Conservation (phyloP, 2,888 invertebrate genomes). For the Melieria crassipennis region DNA sequence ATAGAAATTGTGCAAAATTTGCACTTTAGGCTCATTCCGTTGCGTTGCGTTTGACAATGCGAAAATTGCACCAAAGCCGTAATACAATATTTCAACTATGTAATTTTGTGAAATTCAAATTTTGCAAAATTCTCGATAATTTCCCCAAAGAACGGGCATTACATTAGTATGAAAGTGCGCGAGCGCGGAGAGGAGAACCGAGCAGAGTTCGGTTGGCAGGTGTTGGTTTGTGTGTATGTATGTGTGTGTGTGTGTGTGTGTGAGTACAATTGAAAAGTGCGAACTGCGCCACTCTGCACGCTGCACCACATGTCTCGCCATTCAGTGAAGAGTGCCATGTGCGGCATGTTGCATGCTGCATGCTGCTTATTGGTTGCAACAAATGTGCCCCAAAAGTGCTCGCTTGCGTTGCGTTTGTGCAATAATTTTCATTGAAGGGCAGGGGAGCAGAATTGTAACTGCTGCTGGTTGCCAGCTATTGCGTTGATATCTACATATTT, state of each 20-base stretch:
- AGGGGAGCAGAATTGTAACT: conserved; percentile 32
- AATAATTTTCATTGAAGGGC: conserved; percentile 19
- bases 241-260: neutral
- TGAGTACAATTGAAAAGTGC: conserved; percentile 1
- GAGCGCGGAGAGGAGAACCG: conserved; percentile 15
- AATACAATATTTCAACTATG: conserved; percentile 15
- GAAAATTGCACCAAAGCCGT: neutral
- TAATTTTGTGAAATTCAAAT: conserved; percentile 49
- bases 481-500: conserved; percentile 32
- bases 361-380: conserved; percentile 36
- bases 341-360: too few relatives aligned
- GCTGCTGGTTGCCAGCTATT: conserved; percentile 29
- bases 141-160: conserved; percentile 61
- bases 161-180: conserved; percentile 43
- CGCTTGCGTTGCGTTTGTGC: too few relatives aligned
- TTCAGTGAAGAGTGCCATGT: too few relatives aligned
- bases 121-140: conserved; percentile 56
- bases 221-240: neutral
- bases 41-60: neutral
- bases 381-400: conserved; percentile 40
- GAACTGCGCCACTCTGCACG: conserved; percentile 5
- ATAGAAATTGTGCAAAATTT: conserved; percentile 56
- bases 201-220: neutral
- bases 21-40: conserved; percentile 47
- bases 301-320: too few relatives aligned